These are phyloP conservation scores for Drosophila peninsularis DNA, from an alignment of 2,888 invertebrate species.

Conservation along the genomic window DNA sequence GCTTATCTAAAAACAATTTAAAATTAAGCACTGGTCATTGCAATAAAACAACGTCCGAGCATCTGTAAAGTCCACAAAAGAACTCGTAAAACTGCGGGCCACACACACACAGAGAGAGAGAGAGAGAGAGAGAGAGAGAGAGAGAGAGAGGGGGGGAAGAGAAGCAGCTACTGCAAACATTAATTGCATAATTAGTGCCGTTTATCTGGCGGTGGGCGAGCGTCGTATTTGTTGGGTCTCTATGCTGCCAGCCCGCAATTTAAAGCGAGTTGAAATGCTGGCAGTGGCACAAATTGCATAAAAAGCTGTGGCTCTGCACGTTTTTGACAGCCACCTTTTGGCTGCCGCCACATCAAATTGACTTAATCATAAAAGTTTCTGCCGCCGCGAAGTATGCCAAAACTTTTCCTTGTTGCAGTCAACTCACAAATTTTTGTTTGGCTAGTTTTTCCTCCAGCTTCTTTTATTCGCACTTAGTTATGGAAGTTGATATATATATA, in stretches of 20 bases:
- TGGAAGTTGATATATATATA: neutral
- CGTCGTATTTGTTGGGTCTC: neutral
- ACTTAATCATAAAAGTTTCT: slow-evolving; percentile 58
- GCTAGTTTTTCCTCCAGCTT: neutral
- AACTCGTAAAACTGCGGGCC: slow-evolving; percentile 47
- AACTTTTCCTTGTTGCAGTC: slow-evolving; percentile 33
- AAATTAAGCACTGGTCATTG: slow-evolving; percentile 52
- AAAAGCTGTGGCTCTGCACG: neutral
- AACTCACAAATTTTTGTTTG: slow-evolving; percentile 5
- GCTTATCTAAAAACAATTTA: slow-evolving; percentile 72
- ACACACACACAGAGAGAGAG: neutral
- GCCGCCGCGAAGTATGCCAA: slow-evolving; percentile 36
- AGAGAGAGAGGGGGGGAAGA: neutral
- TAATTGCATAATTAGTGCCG: slow-evolving; percentile 68
- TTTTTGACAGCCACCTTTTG: slow-evolving; percentile 22
- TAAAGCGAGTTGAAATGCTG: slow-evolving; percentile 5
- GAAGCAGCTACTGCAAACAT: slow-evolving; percentile 39
- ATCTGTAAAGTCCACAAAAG: slow-evolving; percentile 45
- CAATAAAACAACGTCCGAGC: slow-evolving; percentile 45
- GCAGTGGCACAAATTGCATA: slow-evolving; percentile 3
- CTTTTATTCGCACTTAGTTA: neutral
- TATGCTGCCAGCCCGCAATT: neutral
- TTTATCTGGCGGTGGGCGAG: slow-evolving; percentile 33
- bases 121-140: neutral
- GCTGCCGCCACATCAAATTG: slow-evolving; percentile 36